A percentile compares a stretch with the other conserved stretches of the same genome.
These are phyloP conservation scores for Orgyia antiqua DNA, from an alignment of 2,888 invertebrate genomes.

Conservation along the genomic window DNA sequence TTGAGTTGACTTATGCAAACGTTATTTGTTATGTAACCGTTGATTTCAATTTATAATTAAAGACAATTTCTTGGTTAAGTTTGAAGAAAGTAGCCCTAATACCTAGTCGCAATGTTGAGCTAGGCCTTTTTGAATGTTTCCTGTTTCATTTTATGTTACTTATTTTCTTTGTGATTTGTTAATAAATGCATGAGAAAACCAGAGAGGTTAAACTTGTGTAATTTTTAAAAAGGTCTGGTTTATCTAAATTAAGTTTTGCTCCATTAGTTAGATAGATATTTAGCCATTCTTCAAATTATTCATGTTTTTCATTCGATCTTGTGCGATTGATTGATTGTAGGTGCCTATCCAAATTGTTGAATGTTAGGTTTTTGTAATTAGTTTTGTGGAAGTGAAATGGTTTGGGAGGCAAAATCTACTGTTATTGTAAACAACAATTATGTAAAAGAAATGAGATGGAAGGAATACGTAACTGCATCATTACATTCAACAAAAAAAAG, in stretches of 20 bases:
- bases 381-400: slow-evolving; percentile 26
- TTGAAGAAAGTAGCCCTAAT: slow-evolving; percentile 61
- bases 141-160: slow-evolving; percentile 25
- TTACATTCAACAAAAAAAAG: too few relatives aligned
- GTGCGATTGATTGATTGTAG: slow-evolving; percentile 39
- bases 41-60: slow-evolving; percentile 40
- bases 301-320: slow-evolving; percentile 64
- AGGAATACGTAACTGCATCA: too few relatives aligned
- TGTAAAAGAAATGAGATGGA: not conserved
- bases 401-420: slow-evolving; percentile 18
- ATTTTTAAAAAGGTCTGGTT: slow-evolving; percentile 60
- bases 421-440: not conserved
- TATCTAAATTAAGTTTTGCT: slow-evolving; percentile 57
- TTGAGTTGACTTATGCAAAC: slow-evolving; percentile 45
- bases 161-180: slow-evolving; percentile 30
- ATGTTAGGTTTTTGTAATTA: slow-evolving; percentile 42
- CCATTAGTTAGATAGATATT: slow-evolving; percentile 74
- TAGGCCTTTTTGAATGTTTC: slow-evolving; percentile 52
- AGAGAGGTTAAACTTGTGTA: slow-evolving; percentile 25
- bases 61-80: slow-evolving; percentile 47
- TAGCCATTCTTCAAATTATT: slow-evolving; percentile 71
- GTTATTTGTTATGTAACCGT: slow-evolving; percentile 36
- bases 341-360: slow-evolving; percentile 21
- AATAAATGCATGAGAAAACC: slow-evolving; percentile 21
- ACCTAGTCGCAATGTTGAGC: slow-evolving; percentile 67